Evolutionary conservation across 2,888 invertebrate species (phyloP), one percentile per base, ranked within the genome.

Genomic region (Hylaea fasciaria): DNA sequence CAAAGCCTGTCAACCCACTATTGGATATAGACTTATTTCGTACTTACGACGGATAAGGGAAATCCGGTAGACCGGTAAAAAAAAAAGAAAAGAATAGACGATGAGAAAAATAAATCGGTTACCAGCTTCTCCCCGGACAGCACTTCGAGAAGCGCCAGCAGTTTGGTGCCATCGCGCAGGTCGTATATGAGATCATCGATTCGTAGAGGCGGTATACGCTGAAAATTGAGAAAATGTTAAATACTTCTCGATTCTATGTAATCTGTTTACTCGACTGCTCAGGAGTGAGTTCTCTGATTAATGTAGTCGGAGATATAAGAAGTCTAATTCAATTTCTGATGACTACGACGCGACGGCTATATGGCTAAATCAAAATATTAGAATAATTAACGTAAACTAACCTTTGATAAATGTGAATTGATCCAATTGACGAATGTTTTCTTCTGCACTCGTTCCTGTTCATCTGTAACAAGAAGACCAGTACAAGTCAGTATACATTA

Each of bases 401-500:
- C 98, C 96, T 98, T 98, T 81, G 95, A 96, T 81, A 99, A 94
- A 93, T 98, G 98, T 84, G 98, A 98, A 93, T 99, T 99, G 92
- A 99, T 98, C 98, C 99, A 99, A 93, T 99, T 99, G 78, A 98
- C 98, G 89, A 99, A 99, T 70, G 98, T 99, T 92, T 99, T 99
- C 95, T 98, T 99, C 91, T 99, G 99, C 73, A 99, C 98, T 89
- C 98, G 95, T 94, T 99, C 98, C 93, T 99, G 98, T 93, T 99
- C 98, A 95, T 98, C 99, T 99, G 96, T 64, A 96, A 96, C 82
- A 86, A 89, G 77, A 70, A 77, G 77, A 78, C 64, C 40, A 29
- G n/a, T n/a, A 62, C 44, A 17, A 17, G 59, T 59, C 44, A 48
- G 37, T 10, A 53, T 28, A n/a, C n/a, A 41, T 32, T 16, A 43